Evolutionary conservation across 2,888 invertebrate species (phyloP).

Genomic region (Nipponacmea schrenckii): DNA sequence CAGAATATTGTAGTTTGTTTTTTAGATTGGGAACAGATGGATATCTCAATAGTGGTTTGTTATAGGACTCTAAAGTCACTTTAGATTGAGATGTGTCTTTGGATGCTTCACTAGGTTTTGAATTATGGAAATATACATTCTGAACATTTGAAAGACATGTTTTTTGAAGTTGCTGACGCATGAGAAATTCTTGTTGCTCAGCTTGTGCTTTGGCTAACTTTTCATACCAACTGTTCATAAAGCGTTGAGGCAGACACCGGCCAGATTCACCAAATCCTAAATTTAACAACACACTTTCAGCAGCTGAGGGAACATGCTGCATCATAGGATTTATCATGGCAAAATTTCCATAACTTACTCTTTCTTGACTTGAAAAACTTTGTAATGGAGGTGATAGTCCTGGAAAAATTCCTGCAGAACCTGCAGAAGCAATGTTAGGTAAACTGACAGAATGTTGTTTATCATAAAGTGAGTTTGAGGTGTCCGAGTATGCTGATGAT

Average conservation of each 20-base stretch:
- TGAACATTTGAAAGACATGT: no score
- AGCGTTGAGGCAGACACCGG: constrained; percentile 58
- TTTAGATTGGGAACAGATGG: no score
- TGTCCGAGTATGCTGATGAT: not conserved
- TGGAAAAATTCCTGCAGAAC: not conserved
- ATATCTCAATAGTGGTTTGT: no score
- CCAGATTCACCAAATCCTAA: constrained; percentile 53
- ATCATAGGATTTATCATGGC: constrained; percentile 17
- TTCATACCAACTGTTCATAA: constrained; percentile 56
- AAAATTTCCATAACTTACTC: not conserved
- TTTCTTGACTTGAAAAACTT: not conserved
- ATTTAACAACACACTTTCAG: constrained; percentile 51
- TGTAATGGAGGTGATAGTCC: constrained; percentile 1
- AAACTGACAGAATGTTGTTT: not conserved
- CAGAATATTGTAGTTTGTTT: no score
- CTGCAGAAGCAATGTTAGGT: not conserved
- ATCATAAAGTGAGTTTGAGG: not conserved
- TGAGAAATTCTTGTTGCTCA: constrained; percentile 16
- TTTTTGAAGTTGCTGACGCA: no score
- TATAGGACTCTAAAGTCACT: no score
- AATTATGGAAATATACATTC: no score
- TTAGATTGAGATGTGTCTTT: no score
- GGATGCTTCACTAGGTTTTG: no score
- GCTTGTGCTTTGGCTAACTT: constrained; percentile 43
- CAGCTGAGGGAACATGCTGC: constrained; percentile 21